A percentile compares a stretch with the other conserved stretches of the same genome.
These are phyloP conservation scores for Penaeus japonicus DNA, from an alignment of 1,140 invertebrate species.

Conservation along the genomic window DNA sequence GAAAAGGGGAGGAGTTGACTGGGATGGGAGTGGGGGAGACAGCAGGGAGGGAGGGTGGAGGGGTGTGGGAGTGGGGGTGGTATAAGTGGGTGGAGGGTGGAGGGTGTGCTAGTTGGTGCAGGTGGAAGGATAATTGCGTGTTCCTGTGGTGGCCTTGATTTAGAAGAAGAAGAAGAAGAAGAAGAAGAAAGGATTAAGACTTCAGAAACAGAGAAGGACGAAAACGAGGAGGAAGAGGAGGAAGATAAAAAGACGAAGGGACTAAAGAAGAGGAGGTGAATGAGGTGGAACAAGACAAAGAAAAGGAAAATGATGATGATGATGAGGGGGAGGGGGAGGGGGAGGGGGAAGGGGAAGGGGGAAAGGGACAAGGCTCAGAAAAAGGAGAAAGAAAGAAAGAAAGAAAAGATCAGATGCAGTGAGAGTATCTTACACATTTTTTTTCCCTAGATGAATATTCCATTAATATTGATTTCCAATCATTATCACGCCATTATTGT, in stretches of 20 bases:
- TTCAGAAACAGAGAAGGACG: neutral
- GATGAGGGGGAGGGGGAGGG: neutral
- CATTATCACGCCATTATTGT: neutral
- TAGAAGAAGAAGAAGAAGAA: neutral
- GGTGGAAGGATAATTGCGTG: too few relatives aligned
- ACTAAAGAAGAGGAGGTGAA: neutral
- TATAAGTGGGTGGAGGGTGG: too few relatives aligned
- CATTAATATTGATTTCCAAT: too few relatives aligned
- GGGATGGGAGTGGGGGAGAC: too few relatives aligned
- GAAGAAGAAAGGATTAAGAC: neutral
- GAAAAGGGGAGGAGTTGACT: too few relatives aligned
- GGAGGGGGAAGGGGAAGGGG: neutral
- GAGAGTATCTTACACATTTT: neutral
- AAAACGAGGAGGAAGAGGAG: neutral
- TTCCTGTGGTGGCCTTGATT: too few relatives aligned
- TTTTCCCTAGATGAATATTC: too few relatives aligned
- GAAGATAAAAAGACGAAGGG: conserved; percentile 6
- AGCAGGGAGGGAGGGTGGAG: too few relatives aligned
- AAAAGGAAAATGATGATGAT: neutral
- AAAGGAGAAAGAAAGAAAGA: neutral
- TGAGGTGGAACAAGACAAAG: neutral
- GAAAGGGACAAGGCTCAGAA: neutral
- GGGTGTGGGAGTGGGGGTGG: too few relatives aligned
- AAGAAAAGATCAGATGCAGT: neutral
- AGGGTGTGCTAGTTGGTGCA: too few relatives aligned